Base-by-base conservation (phyloP, 1,140 invertebrate genomes). In the Thrips palmi region DNA sequence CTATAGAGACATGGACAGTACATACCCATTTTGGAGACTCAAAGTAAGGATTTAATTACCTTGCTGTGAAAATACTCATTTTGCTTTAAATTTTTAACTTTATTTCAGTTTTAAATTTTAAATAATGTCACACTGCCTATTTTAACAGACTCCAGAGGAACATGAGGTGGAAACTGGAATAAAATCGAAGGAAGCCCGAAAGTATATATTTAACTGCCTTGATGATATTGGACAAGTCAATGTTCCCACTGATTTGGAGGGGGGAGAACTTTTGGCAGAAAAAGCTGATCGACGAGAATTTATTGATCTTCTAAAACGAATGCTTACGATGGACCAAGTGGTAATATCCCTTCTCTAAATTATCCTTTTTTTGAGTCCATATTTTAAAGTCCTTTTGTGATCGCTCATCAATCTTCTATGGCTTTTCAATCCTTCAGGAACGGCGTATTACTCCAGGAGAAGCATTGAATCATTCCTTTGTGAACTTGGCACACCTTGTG, bases 121-220 rank as follows among this genome's bases (percentile, higher is more conserved):
- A 31, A 5, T 8, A 12, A 5, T 6, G 5, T 31, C n/a, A 12
- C 5, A 12, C 5, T 34, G 19, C 10, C 12, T 4, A 10, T 19
- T 47, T 49, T 33, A 49, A 18, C 56, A 78, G 74, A 93, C 87
- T 38, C 87, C 91, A 1, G 93, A 97, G 60, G 94, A 98, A 62
- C 89, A 97, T 58, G 93, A 98, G 63, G 73, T 77, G 1, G 93
- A 98, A 65, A 97, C 91, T 30, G 84, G 85, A 39, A 94, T 96
- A 45, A 96, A 97, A 64, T 96, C 91, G 27, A 99, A 99, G 67
- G 96, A 99, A 65, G 94, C 93, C 0, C 67, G 96, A 52, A 98
- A 98, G 60, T 99, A 98, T 61, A 97, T 98, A 49, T 98, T 99
- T 63, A 98, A 98, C 60, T 97, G 91, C 60, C 65, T 99, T 32